phyloP scores from a whole-genome alignment of 2,113 vertebrate genomes.

The Thalassoma bifasciatum region DNA sequence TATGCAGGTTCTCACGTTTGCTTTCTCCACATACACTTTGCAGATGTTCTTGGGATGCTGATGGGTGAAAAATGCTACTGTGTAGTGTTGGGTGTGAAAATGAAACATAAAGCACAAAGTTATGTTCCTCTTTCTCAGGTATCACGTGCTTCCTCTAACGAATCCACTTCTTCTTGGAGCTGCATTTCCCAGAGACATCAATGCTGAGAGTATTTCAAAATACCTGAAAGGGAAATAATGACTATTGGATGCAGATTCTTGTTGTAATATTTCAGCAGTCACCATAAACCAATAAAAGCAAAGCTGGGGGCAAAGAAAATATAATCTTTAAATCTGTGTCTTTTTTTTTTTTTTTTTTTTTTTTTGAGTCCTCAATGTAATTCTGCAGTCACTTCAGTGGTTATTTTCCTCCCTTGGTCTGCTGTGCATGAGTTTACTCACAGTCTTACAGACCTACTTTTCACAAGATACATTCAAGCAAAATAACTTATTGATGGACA shows the following conservation, averaged over 20 bases:
- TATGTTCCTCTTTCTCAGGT: not conserved
- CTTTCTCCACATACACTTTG: not conserved
- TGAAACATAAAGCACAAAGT: not conserved
- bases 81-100: not conserved
- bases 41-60: too few species aligned
- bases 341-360: not conserved
- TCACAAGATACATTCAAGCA: too few species aligned
- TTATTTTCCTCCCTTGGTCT: conserved; percentile 30
- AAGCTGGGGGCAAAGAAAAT: not conserved
- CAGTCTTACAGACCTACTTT: not conserved
- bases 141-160: not conserved
- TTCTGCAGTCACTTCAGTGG: not conserved
- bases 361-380: not conserved
- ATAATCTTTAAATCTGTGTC: not conserved
- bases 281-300: not conserved
- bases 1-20: not conserved
- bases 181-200: not conserved
- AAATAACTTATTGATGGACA: too few species aligned
- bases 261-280: not conserved
- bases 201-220: not conserved
- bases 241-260: too few species aligned
- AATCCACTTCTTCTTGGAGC: not conserved
- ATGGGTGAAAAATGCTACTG: not conserved
- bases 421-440: conserved; percentile 9
- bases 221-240: not conserved